A percentile compares a stretch with the other conserved stretches of the same genome.
Evolutionary conservation across 2,888 invertebrate species (phyloP).

Genomic region (Tachina fera): DNA sequence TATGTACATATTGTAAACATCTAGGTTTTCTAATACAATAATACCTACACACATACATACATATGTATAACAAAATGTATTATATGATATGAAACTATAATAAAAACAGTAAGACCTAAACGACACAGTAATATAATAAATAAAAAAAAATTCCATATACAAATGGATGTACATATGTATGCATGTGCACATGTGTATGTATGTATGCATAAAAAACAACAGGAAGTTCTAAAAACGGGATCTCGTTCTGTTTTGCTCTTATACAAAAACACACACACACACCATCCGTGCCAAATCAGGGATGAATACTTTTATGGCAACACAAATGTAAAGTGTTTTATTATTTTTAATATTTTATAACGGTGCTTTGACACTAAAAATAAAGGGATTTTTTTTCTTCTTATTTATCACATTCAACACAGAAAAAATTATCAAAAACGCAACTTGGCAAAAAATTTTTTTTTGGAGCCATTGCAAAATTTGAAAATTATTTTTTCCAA

Average conservation of each 20-base stretch:
- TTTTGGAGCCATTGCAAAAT: no score
- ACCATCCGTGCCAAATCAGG: background rate
- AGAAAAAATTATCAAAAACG: no score
- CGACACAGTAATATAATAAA: constrained; percentile 38
- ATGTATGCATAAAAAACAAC: constrained; percentile 11
- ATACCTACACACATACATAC: no score
- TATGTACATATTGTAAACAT: constrained; percentile 7
- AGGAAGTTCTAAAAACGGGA: constrained; percentile 58
- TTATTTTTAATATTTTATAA: no score
- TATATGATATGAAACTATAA: background rate
- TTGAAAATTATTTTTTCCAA: no score
- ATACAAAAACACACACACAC: background rate
- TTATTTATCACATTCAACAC: no score
- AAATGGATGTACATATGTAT: no score
- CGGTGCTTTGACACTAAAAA: no score
- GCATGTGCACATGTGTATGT: no score
- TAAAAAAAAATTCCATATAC: constrained; percentile 11
- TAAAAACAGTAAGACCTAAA: constrained; percentile 14
- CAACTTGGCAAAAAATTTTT: no score
- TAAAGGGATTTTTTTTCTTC: no score
- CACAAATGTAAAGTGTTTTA: background rate
- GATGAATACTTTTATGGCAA: background rate
- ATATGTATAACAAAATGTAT: constrained; percentile 7
- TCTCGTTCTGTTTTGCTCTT: constrained; percentile 27
- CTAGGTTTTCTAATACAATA: constrained; percentile 26